A percentile compares a stretch with the other conserved stretches of the same genome.
phyloP scores from a whole-genome alignment of 1,140 invertebrate genomes.

The Drosophila yakuba region DNA sequence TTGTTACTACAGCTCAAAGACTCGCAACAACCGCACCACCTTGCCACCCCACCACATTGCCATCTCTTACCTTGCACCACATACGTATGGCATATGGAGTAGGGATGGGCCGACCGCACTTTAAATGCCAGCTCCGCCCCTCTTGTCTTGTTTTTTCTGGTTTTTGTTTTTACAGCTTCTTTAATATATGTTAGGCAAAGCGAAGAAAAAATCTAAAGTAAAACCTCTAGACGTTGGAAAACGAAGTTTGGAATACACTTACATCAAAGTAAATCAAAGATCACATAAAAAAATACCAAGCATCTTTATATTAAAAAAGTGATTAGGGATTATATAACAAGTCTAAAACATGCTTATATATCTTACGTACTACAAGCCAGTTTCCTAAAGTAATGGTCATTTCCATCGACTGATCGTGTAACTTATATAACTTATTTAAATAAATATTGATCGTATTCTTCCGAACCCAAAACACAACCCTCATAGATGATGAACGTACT shows the following conservation, averaged over 20 bases:
- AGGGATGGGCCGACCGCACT: conserved; percentile 8
- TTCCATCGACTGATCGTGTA: no score
- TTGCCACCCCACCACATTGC: not conserved
- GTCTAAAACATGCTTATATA: no score
- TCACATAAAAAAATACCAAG: no score
- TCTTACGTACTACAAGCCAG: no score
- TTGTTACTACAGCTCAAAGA: conserved; percentile 74
- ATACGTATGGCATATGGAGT: conserved; percentile 27
- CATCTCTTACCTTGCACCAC: conserved; percentile 20
- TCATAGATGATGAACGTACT: not conserved
- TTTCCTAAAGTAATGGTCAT: no score
- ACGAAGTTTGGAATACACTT: conserved; percentile 14
- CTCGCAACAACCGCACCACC: conserved; percentile 10
- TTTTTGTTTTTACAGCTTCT: conserved; percentile 30
- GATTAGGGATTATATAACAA: no score
- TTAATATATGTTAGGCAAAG: conserved; percentile 37
- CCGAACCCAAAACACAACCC: not conserved
- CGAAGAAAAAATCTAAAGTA: conserved; percentile 17
- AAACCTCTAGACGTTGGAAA: not conserved
- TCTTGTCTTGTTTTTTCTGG: conserved; percentile 19
- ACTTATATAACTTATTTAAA: no score
- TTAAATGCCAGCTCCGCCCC: conserved; percentile 59
- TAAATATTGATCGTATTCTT: not conserved
- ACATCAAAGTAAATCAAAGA: no score
- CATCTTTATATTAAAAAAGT: no score